These are phyloP conservation scores for Drosophila aff. DNA, from an alignment of 1,140 invertebrate species.

Conservation along the genomic window DNA sequence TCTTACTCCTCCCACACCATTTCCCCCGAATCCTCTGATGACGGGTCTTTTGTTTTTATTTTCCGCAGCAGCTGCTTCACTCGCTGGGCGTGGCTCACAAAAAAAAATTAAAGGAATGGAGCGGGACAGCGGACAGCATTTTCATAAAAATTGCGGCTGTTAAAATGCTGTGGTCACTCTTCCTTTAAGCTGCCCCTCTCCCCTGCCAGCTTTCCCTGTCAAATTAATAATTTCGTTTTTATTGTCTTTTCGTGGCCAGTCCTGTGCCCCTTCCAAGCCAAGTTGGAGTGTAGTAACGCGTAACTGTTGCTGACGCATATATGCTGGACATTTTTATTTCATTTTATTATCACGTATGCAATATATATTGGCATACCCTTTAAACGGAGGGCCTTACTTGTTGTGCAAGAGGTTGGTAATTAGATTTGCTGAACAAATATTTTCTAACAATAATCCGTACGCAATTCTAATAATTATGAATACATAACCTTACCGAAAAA, in stretches of 20 bases:
- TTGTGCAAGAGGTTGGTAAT: background rate
- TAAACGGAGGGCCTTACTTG: background rate
- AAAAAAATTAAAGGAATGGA: constrained; percentile 27
- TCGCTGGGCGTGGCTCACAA: constrained; percentile 53
- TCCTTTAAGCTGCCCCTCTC: constrained; percentile 20
- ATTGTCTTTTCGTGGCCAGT: constrained; percentile 61
- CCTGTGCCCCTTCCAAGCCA: constrained; percentile 26
- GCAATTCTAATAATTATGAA: background rate
- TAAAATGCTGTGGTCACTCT: constrained; percentile 75
- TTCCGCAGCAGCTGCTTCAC: constrained; percentile 46
- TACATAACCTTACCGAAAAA: background rate
- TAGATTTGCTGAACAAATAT: background rate
- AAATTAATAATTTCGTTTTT: constrained; percentile 83
- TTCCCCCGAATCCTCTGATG: constrained; percentile 22
- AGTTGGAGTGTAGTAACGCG: constrained; percentile 63
- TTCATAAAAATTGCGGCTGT: constrained; percentile 75
- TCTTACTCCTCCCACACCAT: constrained; percentile 31
- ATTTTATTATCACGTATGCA: constrained; percentile 67
- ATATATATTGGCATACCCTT: constrained; percentile 61
- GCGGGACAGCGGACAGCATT: constrained; percentile 40
- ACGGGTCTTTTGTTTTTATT: constrained; percentile 46
- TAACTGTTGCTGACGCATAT: constrained; percentile 81
- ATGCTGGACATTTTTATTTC: constrained; percentile 74
- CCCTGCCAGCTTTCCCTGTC: constrained; percentile 26
- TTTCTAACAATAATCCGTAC: background rate